These are phyloP conservation scores for Apodemus sylvaticus DNA, from an alignment of 2,113 vertebrate genomes.

Conservation along the genomic window DNA sequence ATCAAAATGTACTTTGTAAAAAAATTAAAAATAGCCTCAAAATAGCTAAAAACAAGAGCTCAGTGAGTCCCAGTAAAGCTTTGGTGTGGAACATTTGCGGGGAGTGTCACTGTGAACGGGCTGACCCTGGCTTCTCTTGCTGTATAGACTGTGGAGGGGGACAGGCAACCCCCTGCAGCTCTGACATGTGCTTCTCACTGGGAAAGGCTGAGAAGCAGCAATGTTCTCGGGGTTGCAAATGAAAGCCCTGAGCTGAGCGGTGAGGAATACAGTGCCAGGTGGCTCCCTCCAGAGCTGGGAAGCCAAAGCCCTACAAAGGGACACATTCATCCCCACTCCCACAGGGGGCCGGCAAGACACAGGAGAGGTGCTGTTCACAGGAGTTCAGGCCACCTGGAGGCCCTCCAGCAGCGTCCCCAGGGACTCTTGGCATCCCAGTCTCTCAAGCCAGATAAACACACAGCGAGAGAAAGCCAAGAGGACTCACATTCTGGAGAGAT, in stretches of 20 bases:
- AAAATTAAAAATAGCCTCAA: background rate
- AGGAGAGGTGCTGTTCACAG: background rate
- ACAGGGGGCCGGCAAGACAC: background rate
- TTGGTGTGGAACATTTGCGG: background rate
- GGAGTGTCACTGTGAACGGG: background rate
- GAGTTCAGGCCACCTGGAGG: background rate
- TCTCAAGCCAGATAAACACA: background rate
- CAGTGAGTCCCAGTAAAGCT: background rate
- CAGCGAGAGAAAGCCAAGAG: background rate
- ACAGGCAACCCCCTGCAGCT: background rate
- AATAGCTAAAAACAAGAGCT: background rate
- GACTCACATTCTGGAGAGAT: background rate
- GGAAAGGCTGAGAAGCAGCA: constrained; percentile 66
- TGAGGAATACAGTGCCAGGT: constrained; percentile 14
- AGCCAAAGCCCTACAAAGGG: constrained; percentile 64
- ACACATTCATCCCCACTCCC: constrained; percentile 52
- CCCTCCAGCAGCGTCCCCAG: background rate
- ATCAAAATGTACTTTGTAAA: background rate
- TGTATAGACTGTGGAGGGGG: background rate
- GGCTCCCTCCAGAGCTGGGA: constrained; percentile 41
- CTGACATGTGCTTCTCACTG: constrained; percentile 75
- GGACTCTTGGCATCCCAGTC: background rate
- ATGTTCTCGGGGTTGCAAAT: constrained; percentile 64
- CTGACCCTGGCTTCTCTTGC: background rate
- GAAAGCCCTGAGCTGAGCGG: constrained; percentile 62